Conservation (phyloP, 2,797 vertebrate species). For the Threskiornis aethiopicus region DNA sequence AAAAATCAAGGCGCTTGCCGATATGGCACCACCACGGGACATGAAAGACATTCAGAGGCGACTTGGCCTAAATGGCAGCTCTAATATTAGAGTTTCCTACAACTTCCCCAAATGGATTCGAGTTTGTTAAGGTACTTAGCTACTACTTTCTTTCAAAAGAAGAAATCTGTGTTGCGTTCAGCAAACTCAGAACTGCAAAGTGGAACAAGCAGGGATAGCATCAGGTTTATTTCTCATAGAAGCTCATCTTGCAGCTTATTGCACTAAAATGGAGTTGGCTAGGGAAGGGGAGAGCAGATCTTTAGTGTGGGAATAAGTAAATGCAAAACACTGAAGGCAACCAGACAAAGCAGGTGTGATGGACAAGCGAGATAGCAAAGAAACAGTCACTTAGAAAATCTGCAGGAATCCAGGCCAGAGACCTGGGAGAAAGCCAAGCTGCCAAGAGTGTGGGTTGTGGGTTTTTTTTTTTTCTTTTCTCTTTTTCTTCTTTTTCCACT, state of each 20-base stretch:
- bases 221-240: not conserved
- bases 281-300: not conserved
- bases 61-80: conserved; percentile 10
- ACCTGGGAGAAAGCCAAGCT: not conserved
- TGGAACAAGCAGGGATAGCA: not conserved
- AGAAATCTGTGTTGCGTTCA: not conserved
- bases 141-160: not conserved
- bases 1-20: no score
- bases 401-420: not conserved
- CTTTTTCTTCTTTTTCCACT: not conserved
- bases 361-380: not conserved
- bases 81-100: not conserved
- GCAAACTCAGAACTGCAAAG: not conserved
- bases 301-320: not conserved
- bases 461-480: not conserved
- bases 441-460: not conserved
- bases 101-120: not conserved
- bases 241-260: not conserved
- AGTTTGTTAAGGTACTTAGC: not conserved
- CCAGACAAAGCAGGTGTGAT: not conserved
- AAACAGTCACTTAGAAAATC: not conserved
- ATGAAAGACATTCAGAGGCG: conserved; percentile 11
- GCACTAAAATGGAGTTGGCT: not conserved
- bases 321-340: not conserved
- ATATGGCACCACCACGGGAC: no score